Evolutionary conservation across 2,888 invertebrate genomes (phyloP), one percentile per base, ranked within the genome.

Genomic region (Megastigmus dorsalis): DNA sequence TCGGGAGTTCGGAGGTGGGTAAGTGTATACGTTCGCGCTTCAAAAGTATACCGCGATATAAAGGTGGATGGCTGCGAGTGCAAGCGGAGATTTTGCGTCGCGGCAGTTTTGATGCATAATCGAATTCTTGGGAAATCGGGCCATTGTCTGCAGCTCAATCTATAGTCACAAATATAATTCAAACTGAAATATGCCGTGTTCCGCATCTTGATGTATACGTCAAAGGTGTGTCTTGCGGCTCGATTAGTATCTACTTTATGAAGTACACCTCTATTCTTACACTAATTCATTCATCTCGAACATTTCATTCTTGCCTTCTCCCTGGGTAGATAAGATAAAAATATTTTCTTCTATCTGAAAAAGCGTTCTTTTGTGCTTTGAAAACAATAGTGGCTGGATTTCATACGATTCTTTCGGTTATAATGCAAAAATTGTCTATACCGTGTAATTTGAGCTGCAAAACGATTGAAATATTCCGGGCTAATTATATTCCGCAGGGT

Each of bases 301-400:
- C n/a, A n/a, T n/a, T n/a, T n/a, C 30, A 45, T 43, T 48, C 23
- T n/a, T 36, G 18, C 13, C 28, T 67, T 15, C 43, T 30, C 28
- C n/a, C 13, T 23, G 33, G 43, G n/a, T 33, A 30, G 18, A 65
- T 3, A 1, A 18, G 18, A 38, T 15, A 9, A 6, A 50, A 48
- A 9, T 28, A 52, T 52, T 48, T 5, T n/a, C n/a, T 48, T 57
- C n/a, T n/a, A n/a, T 26, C 26, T 28, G 28, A 65, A 41, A 41
- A 36, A 20, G 18, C 38, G 26, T n/a, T n/a, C 33, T 48, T 48
- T 54, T 48, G 13, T 7, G 7, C n/a, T n/a, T 10, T 3, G 0
- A 13, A 20, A 59, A 72, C 65, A 66, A 72, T 66, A 23, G 43
- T n/a, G 6, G 38, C 38, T 20, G 59, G n/a, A 43, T 60, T 66